These are phyloP conservation scores for Phenganax subtilis DNA, from an alignment of 92 coral and sea anemone genomes.

Conservation along the genomic window DNA sequence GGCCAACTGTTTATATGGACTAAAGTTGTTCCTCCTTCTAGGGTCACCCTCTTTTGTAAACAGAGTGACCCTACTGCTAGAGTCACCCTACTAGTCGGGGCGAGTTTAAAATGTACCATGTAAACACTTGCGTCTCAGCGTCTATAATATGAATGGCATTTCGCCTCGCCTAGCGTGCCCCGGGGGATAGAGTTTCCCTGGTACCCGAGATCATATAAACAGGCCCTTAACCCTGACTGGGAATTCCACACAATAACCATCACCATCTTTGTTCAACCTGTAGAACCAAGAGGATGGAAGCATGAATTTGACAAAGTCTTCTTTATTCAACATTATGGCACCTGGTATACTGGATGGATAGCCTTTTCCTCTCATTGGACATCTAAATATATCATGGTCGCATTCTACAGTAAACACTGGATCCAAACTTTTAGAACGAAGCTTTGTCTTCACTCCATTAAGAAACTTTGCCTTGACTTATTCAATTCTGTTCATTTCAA, in stretches of 20 bases:
- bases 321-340: conserved; percentile 31
- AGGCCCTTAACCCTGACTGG: conserved; percentile 30
- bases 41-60: conserved; percentile 8
- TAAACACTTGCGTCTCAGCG: conserved; percentile 8
- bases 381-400: conserved; percentile 36
- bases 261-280: conserved; percentile 22
- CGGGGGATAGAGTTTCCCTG: not conserved
- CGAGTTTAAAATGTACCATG: conserved; percentile 1
- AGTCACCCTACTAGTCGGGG: not conserved
- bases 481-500: conserved; percentile 24
- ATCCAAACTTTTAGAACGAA: conserved; percentile 25
- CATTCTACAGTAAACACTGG: conserved; percentile 18
- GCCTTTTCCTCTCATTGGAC: conserved; percentile 10
- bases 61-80: not conserved
- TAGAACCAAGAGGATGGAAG: conserved; percentile 33
- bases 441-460: conserved; percentile 31
- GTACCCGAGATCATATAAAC: conserved; percentile 17
- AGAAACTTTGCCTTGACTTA: conserved; percentile 23
- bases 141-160: not conserved
- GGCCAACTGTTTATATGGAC: not conserved
- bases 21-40: not conserved
- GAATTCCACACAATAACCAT: conserved; percentile 35
- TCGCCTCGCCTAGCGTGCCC: not conserved
- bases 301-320: conserved; percentile 27
- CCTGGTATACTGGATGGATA: conserved; percentile 28